Conservation (phyloP, 1,140 invertebrate species). For the Ericerus pela region DNA sequence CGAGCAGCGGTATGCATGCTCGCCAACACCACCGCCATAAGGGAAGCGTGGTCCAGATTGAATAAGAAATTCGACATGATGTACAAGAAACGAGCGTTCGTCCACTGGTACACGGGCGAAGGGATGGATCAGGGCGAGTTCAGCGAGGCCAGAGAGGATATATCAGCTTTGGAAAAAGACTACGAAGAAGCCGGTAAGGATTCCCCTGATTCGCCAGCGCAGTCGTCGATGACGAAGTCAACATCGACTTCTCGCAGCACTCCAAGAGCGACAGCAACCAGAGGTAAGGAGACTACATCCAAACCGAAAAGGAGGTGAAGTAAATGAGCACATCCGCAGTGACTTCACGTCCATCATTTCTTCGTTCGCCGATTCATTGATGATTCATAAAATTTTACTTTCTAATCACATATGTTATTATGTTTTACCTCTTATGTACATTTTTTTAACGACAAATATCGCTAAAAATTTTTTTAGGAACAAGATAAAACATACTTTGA, state of each 20-base stretch:
- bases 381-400: too few relatives aligned
- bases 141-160: slow-evolving; percentile 47
- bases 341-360: too few relatives aligned
- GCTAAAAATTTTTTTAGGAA: too few relatives aligned
- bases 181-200: slow-evolving; percentile 32
- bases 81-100: slow-evolving; percentile 44
- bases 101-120: slow-evolving; percentile 48
- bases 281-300: too few relatives aligned
- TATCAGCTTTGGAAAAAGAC: slow-evolving; percentile 41
- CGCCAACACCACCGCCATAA: slow-evolving; percentile 69
- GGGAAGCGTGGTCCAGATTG: slow-evolving; percentile 58
- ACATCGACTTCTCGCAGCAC: background rate
- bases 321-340: too few relatives aligned
- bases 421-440: too few relatives aligned
- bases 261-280: too few relatives aligned
- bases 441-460: too few relatives aligned
- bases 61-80: slow-evolving; percentile 70
- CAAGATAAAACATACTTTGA: too few relatives aligned
- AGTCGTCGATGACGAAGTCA: background rate
- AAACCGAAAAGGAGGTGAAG: too few relatives aligned
- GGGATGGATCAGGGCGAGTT: slow-evolving; percentile 63
- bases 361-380: too few relatives aligned
- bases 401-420: too few relatives aligned
- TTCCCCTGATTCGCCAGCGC: background rate
- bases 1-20: slow-evolving; percentile 52